Percentiles rank a stretch among this genome's conserved stretches.
phyloP scores from a whole-genome alignment of 1,140 invertebrate genomes.

The Batillaria attramentaria region DNA sequence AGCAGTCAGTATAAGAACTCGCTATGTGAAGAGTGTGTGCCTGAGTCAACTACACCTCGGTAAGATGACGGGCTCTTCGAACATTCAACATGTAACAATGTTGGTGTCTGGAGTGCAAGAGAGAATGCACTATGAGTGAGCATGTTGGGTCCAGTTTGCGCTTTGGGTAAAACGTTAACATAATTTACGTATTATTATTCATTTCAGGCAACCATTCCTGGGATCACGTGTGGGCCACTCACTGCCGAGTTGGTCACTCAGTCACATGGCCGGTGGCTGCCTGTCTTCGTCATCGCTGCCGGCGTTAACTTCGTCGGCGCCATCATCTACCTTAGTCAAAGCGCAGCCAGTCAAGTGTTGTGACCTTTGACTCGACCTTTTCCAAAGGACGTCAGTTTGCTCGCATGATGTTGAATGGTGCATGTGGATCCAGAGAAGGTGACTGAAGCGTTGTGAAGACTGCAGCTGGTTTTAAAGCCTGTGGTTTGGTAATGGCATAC shows the following conservation, averaged over 20 bases:
- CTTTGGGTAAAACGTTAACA: too few species aligned
- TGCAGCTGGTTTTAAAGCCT: neutral
- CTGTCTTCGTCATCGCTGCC: conserved; percentile 83
- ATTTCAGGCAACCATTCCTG: conserved; percentile 82
- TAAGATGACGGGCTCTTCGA: too few species aligned
- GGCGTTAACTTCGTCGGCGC: conserved; percentile 84
- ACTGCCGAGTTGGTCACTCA: conserved; percentile 84
- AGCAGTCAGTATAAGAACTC: too few species aligned
- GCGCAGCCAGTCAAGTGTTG: conserved; percentile 79
- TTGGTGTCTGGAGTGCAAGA: too few species aligned
- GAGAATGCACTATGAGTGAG: neutral
- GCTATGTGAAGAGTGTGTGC: too few species aligned
- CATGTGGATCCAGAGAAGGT: neutral
- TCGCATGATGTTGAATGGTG: neutral
- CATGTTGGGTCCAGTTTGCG: too few species aligned
- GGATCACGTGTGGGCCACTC: conserved; percentile 84
- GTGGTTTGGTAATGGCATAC: neutral
- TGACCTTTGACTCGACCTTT: conserved; percentile 51
- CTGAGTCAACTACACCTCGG: too few species aligned
- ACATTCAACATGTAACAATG: too few species aligned
- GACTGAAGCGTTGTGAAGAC: neutral
- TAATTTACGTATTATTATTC: too few species aligned
- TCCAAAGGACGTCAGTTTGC: neutral
- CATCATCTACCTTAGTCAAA: conserved; percentile 84
- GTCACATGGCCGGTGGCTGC: conserved; percentile 83